Conservation (phyloP, 2,113 vertebrate genomes). For the Carassius carassius region DNA sequence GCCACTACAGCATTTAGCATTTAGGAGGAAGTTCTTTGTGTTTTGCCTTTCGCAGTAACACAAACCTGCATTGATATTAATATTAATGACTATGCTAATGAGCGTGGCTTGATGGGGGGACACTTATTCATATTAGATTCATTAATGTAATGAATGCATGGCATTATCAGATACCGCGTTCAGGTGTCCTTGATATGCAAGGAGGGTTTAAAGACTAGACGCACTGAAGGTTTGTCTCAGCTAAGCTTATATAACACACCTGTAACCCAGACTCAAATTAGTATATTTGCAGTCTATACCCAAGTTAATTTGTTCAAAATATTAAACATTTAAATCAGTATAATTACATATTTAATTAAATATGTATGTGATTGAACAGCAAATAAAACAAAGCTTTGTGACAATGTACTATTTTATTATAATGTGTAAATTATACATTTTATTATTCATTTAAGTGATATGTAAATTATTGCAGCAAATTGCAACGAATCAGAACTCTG, state of each 20-base stretch:
- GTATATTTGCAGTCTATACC: no score
- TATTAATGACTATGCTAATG: slow-evolving; percentile 79
- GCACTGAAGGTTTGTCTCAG: slow-evolving; percentile 63
- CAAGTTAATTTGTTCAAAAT: no score
- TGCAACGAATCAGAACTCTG: no score
- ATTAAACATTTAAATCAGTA: no score
- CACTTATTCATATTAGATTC: slow-evolving; percentile 76
- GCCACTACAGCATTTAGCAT: slow-evolving; percentile 1
- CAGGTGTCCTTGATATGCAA: slow-evolving; percentile 73
- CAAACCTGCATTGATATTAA: slow-evolving; percentile 67
- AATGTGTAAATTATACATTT: no score
- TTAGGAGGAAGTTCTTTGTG: slow-evolving; percentile 40
- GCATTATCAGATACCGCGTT: slow-evolving; percentile 71
- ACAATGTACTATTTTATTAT: no score
- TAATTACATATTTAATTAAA: no score
- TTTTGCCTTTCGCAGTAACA: slow-evolving; percentile 38
- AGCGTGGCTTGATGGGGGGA: slow-evolving; percentile 63
- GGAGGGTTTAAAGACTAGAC: slow-evolving; percentile 66
- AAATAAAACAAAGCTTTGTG: no score
- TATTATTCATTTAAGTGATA: no score
- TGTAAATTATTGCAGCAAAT: no score
- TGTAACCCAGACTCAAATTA: no score
- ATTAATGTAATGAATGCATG: slow-evolving; percentile 78
- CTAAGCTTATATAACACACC: slow-evolving; percentile 69
- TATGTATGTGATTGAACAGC: no score